These are phyloP conservation scores for Operophtera brumata DNA, from an alignment of 2,888 invertebrate species.

Conservation along the genomic window DNA sequence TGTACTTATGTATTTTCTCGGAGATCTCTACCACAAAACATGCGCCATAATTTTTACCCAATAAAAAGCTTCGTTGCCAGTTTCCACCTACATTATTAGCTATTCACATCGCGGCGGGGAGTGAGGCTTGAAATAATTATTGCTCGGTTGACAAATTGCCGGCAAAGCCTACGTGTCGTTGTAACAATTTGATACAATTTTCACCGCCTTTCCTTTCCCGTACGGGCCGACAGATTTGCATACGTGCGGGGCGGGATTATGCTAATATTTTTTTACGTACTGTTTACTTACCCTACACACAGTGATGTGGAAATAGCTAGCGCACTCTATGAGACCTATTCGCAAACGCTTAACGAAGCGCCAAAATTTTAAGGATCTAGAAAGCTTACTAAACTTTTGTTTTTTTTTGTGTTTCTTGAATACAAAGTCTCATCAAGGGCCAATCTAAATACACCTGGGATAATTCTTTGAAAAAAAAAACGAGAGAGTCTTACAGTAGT, in stretches of 20 bases:
- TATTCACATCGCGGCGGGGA: constrained; percentile 52
- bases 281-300: constrained; percentile 57
- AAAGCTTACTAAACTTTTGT: no score
- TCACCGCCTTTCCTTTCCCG: constrained; percentile 65
- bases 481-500: no score
- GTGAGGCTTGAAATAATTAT: constrained; percentile 71
- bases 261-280: constrained; percentile 77
- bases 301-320: constrained; percentile 1
- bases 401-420: no score
- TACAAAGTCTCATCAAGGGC: no score
- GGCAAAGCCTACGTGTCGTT: constrained; percentile 71
- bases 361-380: not conserved
- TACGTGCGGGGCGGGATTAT: constrained; percentile 73
- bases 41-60: constrained; percentile 15
- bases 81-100: constrained; percentile 44
- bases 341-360: not conserved
- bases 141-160: constrained; percentile 77
- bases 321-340: not conserved
- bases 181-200: constrained; percentile 80
- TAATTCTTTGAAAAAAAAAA: no score
- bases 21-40: constrained; percentile 17
- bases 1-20: no score
- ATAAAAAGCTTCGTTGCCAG: constrained; percentile 15
- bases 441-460: no score
- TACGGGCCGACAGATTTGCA: constrained; percentile 70